Conservation (phyloP, 2,888 invertebrate species). For the Apocheima hispidaria region DNA sequence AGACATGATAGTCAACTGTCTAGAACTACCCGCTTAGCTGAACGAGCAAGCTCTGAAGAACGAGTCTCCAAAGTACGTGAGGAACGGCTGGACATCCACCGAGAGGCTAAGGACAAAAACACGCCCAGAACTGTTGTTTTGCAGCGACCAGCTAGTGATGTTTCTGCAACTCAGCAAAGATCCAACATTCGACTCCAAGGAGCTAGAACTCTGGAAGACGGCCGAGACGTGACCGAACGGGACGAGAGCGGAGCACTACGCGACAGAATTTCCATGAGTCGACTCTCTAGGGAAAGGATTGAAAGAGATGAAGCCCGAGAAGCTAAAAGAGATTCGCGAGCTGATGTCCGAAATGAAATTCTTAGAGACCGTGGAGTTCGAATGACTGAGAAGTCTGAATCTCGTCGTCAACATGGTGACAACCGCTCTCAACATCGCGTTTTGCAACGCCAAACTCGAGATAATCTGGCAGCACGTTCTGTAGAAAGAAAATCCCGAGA, state of each 20-base stretch:
- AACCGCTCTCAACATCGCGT: slow-evolving; percentile 3
- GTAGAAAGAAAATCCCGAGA: slow-evolving; percentile 16
- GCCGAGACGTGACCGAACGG: slow-evolving; percentile 10
- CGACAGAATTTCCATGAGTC: slow-evolving; percentile 5
- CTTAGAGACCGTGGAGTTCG: slow-evolving; percentile 10
- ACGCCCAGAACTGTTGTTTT: background rate
- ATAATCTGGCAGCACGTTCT: slow-evolving; percentile 5
- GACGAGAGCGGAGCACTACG: slow-evolving; percentile 10
- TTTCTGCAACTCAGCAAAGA: background rate
- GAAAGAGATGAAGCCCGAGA: slow-evolving; percentile 13
- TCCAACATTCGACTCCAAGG: slow-evolving; percentile 9
- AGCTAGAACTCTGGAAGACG: slow-evolving; percentile 15
- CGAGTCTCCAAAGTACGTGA: slow-evolving; percentile 7
- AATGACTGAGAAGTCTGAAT: slow-evolving; percentile 14
- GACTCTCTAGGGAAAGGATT: slow-evolving; percentile 21
- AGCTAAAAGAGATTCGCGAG: slow-evolving; percentile 16
- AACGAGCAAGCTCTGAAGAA: slow-evolving; percentile 1
- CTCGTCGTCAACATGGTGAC: slow-evolving; percentile 5
- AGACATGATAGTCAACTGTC: slow-evolving; percentile 3
- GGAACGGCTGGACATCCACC: background rate
- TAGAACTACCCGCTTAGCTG: slow-evolving; percentile 3
- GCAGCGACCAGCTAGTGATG: slow-evolving; percentile 2
- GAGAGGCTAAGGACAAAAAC: slow-evolving; percentile 6
- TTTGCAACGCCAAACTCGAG: slow-evolving; percentile 7
- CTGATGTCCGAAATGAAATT: slow-evolving; percentile 15